Evolutionary conservation across 37 sponge, comb jelly and placozoan species (phyloP), one percentile per base, ranked within the genome.

Genomic region (Ephydatia muelleri): DNA sequence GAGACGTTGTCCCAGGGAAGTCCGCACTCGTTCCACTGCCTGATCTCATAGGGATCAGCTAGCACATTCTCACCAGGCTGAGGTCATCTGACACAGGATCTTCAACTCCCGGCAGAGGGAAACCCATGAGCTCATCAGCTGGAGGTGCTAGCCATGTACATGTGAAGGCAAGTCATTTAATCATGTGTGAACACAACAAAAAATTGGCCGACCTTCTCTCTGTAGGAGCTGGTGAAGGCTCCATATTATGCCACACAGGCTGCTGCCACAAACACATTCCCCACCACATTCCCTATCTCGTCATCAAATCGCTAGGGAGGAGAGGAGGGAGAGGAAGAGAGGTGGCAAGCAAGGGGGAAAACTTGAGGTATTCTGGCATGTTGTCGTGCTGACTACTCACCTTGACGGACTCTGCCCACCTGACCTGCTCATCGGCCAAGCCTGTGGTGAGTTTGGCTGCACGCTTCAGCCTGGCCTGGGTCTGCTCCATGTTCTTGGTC

Each of bases 191-290:
- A 14, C 5, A 38, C 65, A 31, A 57, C 28, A 31, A 13, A 12
- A 30, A 9, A 71, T 25, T 71, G 32, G 48, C 85, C 80, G 27
- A 94, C 94, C 84, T 82, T 87, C 65, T 83, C 85, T 72, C 99
- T 89, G 83, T 98, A 98, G 30, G 78, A 84, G 49, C 91, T 83
- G 19, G 97, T 97, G 91, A 99, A 99, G 37, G 99, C 96, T 33
- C 99, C 99, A 92, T 86, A 94, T 73, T 99, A 99, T 11, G 99
- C 97, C 38, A 99, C 99, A 84, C 97, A 93, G 16, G 97, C 99
- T 73, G 97, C 96, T 21, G 99, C 97, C 16, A 99, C 84, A 72
- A 99, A 97, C 83, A 99, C 99, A 89, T 97, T 87, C 2, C 99
- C 99, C 29, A 91, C 93, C n/a, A 99, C 97, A 94, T 99, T 99